phyloP scores from a whole-genome alignment of 2,797 vertebrate species.

The Lerista edwardsae region DNA sequence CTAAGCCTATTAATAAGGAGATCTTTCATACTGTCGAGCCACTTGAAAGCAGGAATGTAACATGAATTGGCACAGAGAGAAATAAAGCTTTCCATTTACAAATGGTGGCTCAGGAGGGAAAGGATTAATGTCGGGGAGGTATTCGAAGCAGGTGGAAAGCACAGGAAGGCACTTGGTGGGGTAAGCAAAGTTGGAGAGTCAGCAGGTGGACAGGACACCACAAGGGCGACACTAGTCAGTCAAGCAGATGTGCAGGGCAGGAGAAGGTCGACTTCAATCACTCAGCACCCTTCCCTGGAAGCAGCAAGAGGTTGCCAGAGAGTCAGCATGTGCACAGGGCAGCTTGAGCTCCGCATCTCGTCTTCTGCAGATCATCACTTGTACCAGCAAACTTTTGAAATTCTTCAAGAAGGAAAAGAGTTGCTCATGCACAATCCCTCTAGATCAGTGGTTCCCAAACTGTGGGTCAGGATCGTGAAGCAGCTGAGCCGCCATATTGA shows the following conservation, averaged over 20 bases:
- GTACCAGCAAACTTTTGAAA: background rate
- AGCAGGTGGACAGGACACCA: background rate
- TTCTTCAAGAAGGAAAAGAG: background rate
- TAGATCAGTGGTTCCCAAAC: too few relatives aligned
- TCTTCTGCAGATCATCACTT: background rate
- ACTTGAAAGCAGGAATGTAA: background rate
- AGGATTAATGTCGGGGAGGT: background rate
- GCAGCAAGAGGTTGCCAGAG: accelerated
- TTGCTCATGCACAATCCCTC: background rate
- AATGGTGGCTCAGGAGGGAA: background rate
- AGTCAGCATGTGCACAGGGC: background rate
- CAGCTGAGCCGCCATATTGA: too few relatives aligned
- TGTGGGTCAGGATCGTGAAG: too few relatives aligned
- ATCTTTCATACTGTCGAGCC: background rate
- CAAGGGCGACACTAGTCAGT: background rate
- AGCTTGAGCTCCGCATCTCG: background rate
- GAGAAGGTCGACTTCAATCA: conserved; percentile 24
- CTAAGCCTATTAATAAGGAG: background rate
- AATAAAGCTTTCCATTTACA: conserved; percentile 19
- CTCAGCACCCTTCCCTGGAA: conserved; percentile 11
- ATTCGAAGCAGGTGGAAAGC: conserved; percentile 17
- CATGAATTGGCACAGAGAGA: background rate
- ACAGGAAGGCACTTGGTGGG: background rate
- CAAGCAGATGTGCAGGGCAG: background rate
- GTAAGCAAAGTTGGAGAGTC: background rate